phyloP scores from a whole-genome alignment of 2,888 invertebrate genomes.

The Orthosia cruda region DNA sequence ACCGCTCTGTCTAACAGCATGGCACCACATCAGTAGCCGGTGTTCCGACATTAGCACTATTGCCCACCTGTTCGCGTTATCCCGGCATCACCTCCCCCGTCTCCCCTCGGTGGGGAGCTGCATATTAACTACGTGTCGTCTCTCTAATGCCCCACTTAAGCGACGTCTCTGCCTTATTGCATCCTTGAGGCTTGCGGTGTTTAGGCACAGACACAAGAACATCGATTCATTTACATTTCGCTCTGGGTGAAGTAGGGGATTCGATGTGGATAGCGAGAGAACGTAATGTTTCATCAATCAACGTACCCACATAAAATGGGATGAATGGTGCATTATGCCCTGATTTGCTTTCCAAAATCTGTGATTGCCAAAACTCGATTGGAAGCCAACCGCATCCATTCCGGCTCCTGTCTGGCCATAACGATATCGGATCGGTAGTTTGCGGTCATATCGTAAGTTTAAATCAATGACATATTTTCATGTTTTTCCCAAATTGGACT shows the following conservation, averaged over 20 bases:
- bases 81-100: slow-evolving; percentile 9
- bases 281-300: neutral
- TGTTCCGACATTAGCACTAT: slow-evolving; percentile 45
- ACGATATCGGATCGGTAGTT: slow-evolving; percentile 51
- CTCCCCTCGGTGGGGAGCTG: slow-evolving; percentile 21
- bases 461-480: slow-evolving; percentile 61
- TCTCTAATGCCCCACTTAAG: slow-evolving; percentile 65
- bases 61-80: slow-evolving; percentile 50
- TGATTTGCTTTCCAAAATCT: no score
- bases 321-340: neutral
- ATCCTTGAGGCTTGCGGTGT: slow-evolving; percentile 53
- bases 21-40: slow-evolving; percentile 32
- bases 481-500: slow-evolving; percentile 55
- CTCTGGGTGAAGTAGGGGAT: neutral
- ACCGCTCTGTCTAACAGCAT: slow-evolving; percentile 11
- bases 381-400: slow-evolving; percentile 20
- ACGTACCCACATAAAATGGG: neutral
- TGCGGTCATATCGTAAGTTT: slow-evolving; percentile 53
- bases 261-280: neutral
- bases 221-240: slow-evolving; percentile 20
- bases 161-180: slow-evolving; percentile 59
- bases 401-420: slow-evolving; percentile 12
- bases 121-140: slow-evolving; percentile 66
- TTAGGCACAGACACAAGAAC: slow-evolving; percentile 42
- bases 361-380: slow-evolving; percentile 30